Evolutionary conservation across 2,888 invertebrate species (phyloP).

Genomic region (Desoria tigrina): DNA sequence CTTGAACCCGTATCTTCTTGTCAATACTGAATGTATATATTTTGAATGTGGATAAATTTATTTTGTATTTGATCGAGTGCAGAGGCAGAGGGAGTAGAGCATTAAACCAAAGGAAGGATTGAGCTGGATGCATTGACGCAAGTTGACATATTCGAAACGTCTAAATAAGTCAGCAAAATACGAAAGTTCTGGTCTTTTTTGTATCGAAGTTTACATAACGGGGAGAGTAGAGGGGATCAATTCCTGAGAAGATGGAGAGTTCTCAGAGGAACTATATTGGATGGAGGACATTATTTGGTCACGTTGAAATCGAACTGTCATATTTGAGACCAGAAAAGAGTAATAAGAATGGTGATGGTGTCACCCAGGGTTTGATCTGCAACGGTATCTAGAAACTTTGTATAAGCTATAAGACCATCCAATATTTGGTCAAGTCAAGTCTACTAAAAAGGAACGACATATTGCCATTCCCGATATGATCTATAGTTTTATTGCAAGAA

Average conservation of each 20-base stretch:
- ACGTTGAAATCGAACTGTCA: constrained; percentile 8
- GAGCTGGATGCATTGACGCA: too few species aligned
- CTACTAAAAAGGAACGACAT: too few species aligned
- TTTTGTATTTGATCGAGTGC: constrained; percentile 3
- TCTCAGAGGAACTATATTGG: neutral
- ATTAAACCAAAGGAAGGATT: too few species aligned
- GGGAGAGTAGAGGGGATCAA: neutral
- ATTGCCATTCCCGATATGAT: too few species aligned
- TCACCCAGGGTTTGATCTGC: neutral
- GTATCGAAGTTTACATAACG: neutral
- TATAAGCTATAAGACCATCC: too few species aligned
- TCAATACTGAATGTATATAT: too few species aligned
- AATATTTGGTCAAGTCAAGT: too few species aligned
- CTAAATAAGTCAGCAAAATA: neutral
- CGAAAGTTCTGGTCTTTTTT: neutral
- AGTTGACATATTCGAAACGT: neutral
- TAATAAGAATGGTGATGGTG: neutral
- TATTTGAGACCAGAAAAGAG: neutral
- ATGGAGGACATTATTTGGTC: neutral
- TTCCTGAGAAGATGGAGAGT: neutral
- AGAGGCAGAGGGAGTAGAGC: neutral
- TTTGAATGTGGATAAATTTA: too few species aligned
- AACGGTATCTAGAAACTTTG: too few species aligned
- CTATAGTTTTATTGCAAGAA: too few species aligned
- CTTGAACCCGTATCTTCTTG: too few species aligned